Evolutionary conservation across 2,113 vertebrate genomes (phyloP).

Genomic region (Gymnogyps californianus): DNA sequence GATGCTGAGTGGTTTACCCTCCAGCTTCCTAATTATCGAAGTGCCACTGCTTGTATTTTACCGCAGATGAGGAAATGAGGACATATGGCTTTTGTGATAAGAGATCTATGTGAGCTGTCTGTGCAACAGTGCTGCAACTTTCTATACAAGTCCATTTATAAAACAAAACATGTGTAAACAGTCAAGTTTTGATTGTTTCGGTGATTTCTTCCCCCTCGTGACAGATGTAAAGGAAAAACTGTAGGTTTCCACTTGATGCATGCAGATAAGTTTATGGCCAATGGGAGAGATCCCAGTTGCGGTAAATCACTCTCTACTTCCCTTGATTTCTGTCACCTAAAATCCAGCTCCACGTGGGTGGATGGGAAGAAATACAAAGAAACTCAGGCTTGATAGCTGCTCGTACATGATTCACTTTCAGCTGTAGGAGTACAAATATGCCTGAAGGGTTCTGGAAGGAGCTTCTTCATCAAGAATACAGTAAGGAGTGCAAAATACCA

Average conservation of each 20-base stretch:
- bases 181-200: constrained; percentile 33
- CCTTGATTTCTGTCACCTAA: not conserved
- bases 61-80: constrained; percentile 49
- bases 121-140: not conserved
- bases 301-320: not conserved
- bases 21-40: constrained; percentile 50
- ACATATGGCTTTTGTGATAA: constrained; percentile 68
- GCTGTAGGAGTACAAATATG: not conserved
- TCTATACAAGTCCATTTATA: constrained; percentile 53
- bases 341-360: not conserved
- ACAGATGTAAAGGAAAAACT: constrained; percentile 59
- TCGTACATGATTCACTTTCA: not conserved
- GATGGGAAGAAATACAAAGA: not conserved
- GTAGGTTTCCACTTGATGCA: constrained; percentile 24
- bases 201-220: constrained; percentile 43
- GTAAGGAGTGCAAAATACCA: not conserved
- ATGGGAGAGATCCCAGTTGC: not conserved
- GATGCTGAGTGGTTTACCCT: constrained; percentile 27
- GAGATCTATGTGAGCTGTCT: constrained; percentile 41
- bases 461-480: not conserved
- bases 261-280: not conserved
- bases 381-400: accelerated
- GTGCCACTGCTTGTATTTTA: not conserved
- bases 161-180: constrained; percentile 62
- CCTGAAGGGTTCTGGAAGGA: not conserved